These are phyloP conservation scores for Fringilla coelebs DNA, from an alignment of 2,797 vertebrate species.

Conservation along the genomic window DNA sequence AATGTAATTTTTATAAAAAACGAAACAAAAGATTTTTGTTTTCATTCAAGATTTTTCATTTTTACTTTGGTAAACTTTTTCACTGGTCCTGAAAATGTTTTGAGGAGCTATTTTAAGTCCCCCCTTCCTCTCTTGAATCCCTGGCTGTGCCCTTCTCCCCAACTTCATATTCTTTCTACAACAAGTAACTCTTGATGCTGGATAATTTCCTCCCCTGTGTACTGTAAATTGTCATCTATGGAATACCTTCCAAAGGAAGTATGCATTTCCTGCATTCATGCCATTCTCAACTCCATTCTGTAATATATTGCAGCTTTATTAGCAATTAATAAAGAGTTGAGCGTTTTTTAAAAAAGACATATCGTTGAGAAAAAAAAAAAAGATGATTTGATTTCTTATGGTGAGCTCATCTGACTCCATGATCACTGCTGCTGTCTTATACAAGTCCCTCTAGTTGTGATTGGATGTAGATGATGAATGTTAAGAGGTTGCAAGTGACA, in stretches of 20 bases:
- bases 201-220: constrained; percentile 62
- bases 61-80: constrained; percentile 83
- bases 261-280: constrained; percentile 66
- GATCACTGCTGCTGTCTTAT: constrained; percentile 72
- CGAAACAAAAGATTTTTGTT: constrained; percentile 72
- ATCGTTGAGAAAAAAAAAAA: constrained; percentile 50
- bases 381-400: constrained; percentile 54
- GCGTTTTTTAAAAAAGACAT: constrained; percentile 63
- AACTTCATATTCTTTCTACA: constrained; percentile 76
- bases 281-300: constrained; percentile 65
- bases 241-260: constrained; percentile 71
- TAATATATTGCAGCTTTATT: constrained; percentile 71
- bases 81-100: constrained; percentile 79
- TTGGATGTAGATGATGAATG: constrained; percentile 80
- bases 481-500: constrained; percentile 87
- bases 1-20: constrained; percentile 84
- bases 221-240: constrained; percentile 67
- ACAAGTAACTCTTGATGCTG: constrained; percentile 70
- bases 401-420: constrained; percentile 67
- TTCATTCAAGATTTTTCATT: constrained; percentile 83
- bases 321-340: constrained; percentile 64
- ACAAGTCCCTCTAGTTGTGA: constrained; percentile 70
- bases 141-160: constrained; percentile 63
- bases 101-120: constrained; percentile 78
- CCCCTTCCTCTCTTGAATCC: constrained; percentile 63